These are phyloP conservation scores for Macaria notata DNA, from an alignment of 2,888 invertebrate genomes.

Conservation along the genomic window DNA sequence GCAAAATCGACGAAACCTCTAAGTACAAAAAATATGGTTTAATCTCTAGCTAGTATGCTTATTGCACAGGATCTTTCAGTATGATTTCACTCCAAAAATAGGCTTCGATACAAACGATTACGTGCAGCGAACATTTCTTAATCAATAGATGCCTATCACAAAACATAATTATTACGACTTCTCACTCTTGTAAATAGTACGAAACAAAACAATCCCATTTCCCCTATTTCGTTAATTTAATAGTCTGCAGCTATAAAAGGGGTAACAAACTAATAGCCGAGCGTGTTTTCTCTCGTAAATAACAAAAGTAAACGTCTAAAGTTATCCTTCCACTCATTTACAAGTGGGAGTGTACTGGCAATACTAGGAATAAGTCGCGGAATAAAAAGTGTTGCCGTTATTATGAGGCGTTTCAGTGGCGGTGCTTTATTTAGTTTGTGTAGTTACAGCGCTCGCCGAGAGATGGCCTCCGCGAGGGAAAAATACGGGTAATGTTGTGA, in stretches of 20 bases:
- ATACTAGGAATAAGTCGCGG: slow-evolving; percentile 40
- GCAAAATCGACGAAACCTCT: too few species aligned
- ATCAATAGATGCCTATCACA: too few species aligned
- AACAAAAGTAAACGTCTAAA: slow-evolving; percentile 37
- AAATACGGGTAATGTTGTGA: slow-evolving; percentile 31
- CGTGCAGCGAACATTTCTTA: too few species aligned
- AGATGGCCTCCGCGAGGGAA: slow-evolving; percentile 28
- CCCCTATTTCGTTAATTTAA: neutral
- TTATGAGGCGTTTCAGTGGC: slow-evolving; percentile 46
- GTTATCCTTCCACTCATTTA: slow-evolving; percentile 40
- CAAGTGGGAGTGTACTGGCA: slow-evolving; percentile 40
- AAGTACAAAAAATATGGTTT: too few species aligned
- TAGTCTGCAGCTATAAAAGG: slow-evolving; percentile 1
- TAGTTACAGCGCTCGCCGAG: slow-evolving; percentile 33
- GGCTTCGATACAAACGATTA: too few species aligned
- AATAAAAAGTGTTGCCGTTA: slow-evolving; percentile 50
- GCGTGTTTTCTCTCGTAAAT: slow-evolving; percentile 25
- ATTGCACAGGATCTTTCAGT: too few species aligned
- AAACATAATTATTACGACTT: too few species aligned
- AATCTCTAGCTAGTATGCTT: too few species aligned
- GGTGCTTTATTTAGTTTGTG: slow-evolving; percentile 46
- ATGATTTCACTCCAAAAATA: too few species aligned
- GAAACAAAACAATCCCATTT: neutral
- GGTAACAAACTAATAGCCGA: slow-evolving; percentile 9
- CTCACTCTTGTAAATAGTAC: neutral